Evolutionary conservation across 1,140 invertebrate species (phyloP), one percentile per base, ranked within the genome.

Genomic region (Conus betulinus): DNA sequence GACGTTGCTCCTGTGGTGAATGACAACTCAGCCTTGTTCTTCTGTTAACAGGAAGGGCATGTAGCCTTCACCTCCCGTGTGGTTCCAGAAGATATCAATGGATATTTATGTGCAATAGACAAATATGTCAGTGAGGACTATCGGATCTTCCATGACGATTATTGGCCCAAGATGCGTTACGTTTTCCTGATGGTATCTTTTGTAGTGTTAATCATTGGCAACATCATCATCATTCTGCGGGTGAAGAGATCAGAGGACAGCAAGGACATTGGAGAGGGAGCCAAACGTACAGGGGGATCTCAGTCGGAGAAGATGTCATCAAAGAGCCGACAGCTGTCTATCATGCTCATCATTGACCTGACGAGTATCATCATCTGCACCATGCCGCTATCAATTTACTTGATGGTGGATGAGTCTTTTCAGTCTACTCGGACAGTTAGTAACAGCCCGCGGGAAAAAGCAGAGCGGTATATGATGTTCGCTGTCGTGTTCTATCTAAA

Each of bases 301-400:
- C 39, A 71, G 23, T 71, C 67, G 10, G 0, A n/a, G 67, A 74
- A 87, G 53, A 57, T 82, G 76, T 15, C 74, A 0, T 90, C 90
- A 74, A 88, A 89, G 1, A 88, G 79, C 39, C 85, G 91, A 15
- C 93, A 93, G 57, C 89, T 94, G 0, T 91, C 91, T 7, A 67
- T 93, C 17, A 93, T 94, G 92, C 67, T 94, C 15, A 84, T 94
- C 20, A 83, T 91, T 0, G 93, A 93, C 76, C 93, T 93, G 11
- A 87, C 91, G 8, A 91, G 91, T 0, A 90, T 94, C 15, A 90
- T 94, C 1, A 51, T 91, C 15, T 93, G 91, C 84, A 93, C 92
- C 8, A 82, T 93, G 20, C 93, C 93, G 7, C 92, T 91, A 87
- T 89, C 92, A 1, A 39, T 94, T 15, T 90, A 85, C 83, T 83